A percentile compares a stretch with the other conserved stretches of the same genome.
These are phyloP conservation scores for Mylabris sibirica DNA, from an alignment of 2,888 invertebrate genomes.

Conservation along the genomic window DNA sequence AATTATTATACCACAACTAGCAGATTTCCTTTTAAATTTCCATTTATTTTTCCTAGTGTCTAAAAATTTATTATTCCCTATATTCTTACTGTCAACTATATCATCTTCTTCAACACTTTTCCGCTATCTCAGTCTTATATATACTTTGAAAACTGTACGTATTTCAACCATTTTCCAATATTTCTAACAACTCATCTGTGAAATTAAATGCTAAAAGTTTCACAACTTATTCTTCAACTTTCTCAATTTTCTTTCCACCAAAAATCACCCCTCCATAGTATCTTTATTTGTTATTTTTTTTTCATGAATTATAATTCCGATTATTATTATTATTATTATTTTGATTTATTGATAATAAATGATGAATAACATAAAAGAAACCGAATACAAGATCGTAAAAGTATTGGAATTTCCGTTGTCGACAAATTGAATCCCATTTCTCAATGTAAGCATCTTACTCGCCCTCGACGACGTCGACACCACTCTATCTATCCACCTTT, in stretches of 20 bases:
- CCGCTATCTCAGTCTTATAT: background rate
- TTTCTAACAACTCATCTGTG: slow-evolving; percentile 50
- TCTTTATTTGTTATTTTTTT: background rate
- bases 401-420: slow-evolving; percentile 45
- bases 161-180: slow-evolving; percentile 40
- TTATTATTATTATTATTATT: background rate
- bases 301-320: background rate
- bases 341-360: background rate
- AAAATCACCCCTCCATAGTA: background rate
- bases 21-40: background rate
- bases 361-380: background rate
- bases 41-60: background rate
- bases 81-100: slow-evolving; percentile 42
- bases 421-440: slow-evolving; percentile 54
- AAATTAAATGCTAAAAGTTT: slow-evolving; percentile 55
- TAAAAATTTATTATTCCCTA: slow-evolving; percentile 43
- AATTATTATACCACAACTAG: background rate
- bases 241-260: slow-evolving; percentile 13
- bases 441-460: slow-evolving; percentile 42
- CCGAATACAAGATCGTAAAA: background rate
- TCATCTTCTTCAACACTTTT: slow-evolving; percentile 34
- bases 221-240: slow-evolving; percentile 29
- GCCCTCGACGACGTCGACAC: slow-evolving; percentile 16
- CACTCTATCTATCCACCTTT: background rate
- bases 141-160: slow-evolving; percentile 18